Percentiles rank a stretch among this genome's conserved stretches.
phyloP scores from a whole-genome alignment of 2,797 vertebrate genomes.

The Loris lydekkerianus region DNA sequence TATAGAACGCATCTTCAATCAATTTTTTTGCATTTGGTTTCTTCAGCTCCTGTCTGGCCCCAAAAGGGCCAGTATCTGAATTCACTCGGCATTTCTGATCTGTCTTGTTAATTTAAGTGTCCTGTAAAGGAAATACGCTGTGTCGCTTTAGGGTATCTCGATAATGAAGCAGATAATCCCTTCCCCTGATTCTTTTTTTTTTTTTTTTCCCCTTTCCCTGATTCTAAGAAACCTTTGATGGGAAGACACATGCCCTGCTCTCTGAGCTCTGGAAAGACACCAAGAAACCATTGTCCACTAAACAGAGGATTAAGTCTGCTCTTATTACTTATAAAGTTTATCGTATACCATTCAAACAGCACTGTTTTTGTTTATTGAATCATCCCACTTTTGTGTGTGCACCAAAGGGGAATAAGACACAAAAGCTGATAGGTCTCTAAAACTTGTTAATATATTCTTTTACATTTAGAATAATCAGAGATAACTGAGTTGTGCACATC shows the following conservation, averaged over 20 bases:
- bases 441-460: too few relatives aligned
- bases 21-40: rapidly evolving
- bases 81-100: too few relatives aligned
- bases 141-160: not conserved
- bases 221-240: not conserved
- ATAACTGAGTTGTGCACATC: not conserved
- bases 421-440: not conserved
- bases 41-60: not conserved
- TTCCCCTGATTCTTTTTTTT: not conserved
- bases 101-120: not conserved
- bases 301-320: rapidly evolving
- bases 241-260: rapidly evolving
- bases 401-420: not conserved
- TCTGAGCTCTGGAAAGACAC: not conserved
- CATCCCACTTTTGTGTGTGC: too few relatives aligned
- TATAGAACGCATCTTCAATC: rapidly evolving
- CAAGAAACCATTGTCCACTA: not conserved
- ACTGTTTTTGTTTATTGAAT: not conserved
- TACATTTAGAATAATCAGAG: not conserved
- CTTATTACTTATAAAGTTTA: too few relatives aligned
- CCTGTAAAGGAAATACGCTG: too few relatives aligned
- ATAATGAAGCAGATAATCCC: rapidly evolving
- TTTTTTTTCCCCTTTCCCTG: not conserved
- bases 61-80: rapidly evolving
- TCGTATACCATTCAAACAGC: not conserved